These are phyloP conservation scores for Mohoua ochrocephala DNA, from an alignment of 2,113 vertebrate genomes.

Conservation along the genomic window DNA sequence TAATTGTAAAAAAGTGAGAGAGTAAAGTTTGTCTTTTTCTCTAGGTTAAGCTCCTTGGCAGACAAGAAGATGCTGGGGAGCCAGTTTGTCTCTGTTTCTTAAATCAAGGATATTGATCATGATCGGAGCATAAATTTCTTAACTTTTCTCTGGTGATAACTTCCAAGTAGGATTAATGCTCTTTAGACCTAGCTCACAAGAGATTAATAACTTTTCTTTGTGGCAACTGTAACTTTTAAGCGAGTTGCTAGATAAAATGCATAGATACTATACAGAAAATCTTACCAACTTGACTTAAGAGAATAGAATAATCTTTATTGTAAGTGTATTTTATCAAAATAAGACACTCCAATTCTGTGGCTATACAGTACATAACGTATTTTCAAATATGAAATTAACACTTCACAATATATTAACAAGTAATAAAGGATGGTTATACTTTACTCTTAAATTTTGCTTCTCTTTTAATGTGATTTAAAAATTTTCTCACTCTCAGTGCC, in stretches of 20 bases:
- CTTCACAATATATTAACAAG: neutral
- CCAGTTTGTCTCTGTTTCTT: conserved; percentile 12
- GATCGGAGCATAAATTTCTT: neutral
- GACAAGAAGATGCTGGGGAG: neutral
- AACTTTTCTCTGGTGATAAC: neutral
- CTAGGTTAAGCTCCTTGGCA: neutral
- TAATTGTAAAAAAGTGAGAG: neutral
- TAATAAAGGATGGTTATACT: neutral
- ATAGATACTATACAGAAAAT: neutral
- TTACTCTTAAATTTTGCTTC: neutral
- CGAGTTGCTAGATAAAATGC: neutral
- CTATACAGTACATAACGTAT: neutral
- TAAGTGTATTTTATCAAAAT: neutral
- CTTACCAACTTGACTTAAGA: neutral
- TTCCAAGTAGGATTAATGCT: neutral
- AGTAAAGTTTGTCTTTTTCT: neutral
- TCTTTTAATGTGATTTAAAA: neutral
- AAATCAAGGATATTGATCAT: neutral
- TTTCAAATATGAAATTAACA: neutral
- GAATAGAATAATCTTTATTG: neutral
- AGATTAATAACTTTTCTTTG: neutral
- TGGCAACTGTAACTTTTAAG: neutral
- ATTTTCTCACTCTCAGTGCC: neutral
- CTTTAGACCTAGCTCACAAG: neutral
- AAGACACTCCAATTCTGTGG: neutral